These are phyloP conservation scores for Rhamphomyia laevipes DNA, from an alignment of 2,888 invertebrate species.

Conservation along the genomic window DNA sequence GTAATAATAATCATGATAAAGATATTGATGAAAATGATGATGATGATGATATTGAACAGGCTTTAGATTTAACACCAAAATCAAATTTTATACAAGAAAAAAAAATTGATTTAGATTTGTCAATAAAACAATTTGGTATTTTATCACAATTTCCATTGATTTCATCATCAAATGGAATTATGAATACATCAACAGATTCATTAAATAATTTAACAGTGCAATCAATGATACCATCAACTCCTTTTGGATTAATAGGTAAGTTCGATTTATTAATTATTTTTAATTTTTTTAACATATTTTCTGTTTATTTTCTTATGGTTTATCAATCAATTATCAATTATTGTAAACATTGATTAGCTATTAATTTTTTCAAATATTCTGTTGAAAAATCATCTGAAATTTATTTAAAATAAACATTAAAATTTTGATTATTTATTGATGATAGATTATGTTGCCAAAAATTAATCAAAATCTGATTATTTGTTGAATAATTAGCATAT, in stretches of 20 bases:
- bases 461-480: too few relatives aligned
- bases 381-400: too few relatives aligned
- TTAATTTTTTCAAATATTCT: too few relatives aligned
- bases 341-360: too few relatives aligned
- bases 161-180: neutral
- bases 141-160: neutral
- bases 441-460: too few relatives aligned
- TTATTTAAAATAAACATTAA: too few relatives aligned
- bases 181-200: neutral
- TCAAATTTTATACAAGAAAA: slow-evolving; percentile 11
- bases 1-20: neutral
- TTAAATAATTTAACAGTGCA: too few relatives aligned
- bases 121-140: neutral
- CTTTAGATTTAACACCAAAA: slow-evolving; percentile 42
- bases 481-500: too few relatives aligned
- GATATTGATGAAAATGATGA: slow-evolving; percentile 18
- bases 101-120: neutral
- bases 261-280: neutral
- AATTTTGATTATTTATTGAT: too few relatives aligned
- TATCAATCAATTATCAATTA: too few relatives aligned
- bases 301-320: too few relatives aligned
- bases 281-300: neutral
- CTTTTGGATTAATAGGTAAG: slow-evolving; percentile 61
- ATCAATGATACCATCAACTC: slow-evolving; percentile 72
- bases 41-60: slow-evolving; percentile 28